A percentile compares a stretch with the other conserved stretches of the same genome.
Conservation (phyloP, 2,888 invertebrate genomes). For the Chymomyza fuscimana region DNA sequence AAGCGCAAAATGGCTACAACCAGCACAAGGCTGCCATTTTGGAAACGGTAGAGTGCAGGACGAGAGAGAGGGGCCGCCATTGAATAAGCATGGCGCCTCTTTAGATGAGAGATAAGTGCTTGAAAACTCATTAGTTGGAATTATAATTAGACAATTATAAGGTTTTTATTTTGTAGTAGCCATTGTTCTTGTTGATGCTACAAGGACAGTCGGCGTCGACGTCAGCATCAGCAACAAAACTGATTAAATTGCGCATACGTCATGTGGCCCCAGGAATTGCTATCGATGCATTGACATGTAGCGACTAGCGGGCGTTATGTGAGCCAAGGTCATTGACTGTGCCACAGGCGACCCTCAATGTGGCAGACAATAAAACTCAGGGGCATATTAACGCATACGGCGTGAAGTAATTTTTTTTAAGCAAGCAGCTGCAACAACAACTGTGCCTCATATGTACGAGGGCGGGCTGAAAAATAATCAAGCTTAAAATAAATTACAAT, state of each 20-base stretch:
- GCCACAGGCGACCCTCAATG: neutral
- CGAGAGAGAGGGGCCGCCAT: neutral
- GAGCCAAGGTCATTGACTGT: neutral
- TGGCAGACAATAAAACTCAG: neutral
- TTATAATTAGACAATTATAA: slow-evolving; percentile 69
- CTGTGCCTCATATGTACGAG: neutral
- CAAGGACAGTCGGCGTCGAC: neutral
- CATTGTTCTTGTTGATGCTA: slow-evolving; percentile 18
- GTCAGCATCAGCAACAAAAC: neutral
- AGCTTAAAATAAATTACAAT: too few relatives aligned
- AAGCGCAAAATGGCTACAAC: slow-evolving; percentile 34
- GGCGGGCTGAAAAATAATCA: too few relatives aligned
- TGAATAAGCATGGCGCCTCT: slow-evolving; percentile 1
- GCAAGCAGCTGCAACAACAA: neutral
- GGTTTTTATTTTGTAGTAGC: slow-evolving; percentile 44
- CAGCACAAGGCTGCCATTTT: neutral
- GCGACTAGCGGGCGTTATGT: neutral
- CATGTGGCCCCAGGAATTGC: neutral
- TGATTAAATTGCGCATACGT: slow-evolving; percentile 8
- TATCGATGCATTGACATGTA: neutral
- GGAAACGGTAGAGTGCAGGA: neutral
- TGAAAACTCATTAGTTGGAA: slow-evolving; percentile 69
- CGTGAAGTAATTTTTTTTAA: neutral
- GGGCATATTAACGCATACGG: neutral
- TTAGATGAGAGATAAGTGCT: slow-evolving; percentile 60